Evolutionary conservation across 2,113 vertebrate genomes (phyloP), one percentile per base, ranked within the genome.

Genomic region (Semicossyphus pulcher): DNA sequence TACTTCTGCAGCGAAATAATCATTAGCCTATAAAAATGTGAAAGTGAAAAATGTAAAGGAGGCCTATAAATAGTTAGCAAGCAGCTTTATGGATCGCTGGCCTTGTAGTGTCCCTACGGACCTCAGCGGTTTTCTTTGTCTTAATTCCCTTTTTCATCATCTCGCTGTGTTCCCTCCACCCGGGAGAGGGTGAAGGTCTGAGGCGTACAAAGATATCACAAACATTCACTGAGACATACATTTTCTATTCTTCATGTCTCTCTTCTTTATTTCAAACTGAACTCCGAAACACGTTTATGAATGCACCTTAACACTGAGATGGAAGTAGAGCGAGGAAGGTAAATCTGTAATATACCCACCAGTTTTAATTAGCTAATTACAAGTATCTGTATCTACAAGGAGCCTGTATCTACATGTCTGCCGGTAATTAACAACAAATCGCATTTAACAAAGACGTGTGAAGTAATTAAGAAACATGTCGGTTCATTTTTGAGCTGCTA

Each of bases 1-100:
- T 92, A 92, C 87, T 92, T 91, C 74, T 84, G 83, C 75, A 63
- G 76, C 59, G 79, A 87, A 93, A 92, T 89, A 86, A 93, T 90
- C 88, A 93, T 94, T 91, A 92, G 81, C 85, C 89, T 86, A 89
- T 93, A 91, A 94, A 87, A 93, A 89, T 83, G 9, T 86, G 88
- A 86, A 90, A 80, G 83, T 87, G 87, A 92, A 85, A 89, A 86
- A 91, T 93, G 86, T 88, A 91, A 91, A 91, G 85, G 71, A 77
- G 59, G 60, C 18, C 84, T 92, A 92, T 93, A 93, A 93, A 93
- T 92, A 92, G 89, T 85, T 11, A n/a, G 76, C 21, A 71, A 79
- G 76, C 78, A 75, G 54, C 31, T 81, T 89, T 84, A 91, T 87
- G 78, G 88, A 92, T 91, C 71, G 51, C 84, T 75, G 64, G 85